phyloP scores from a whole-genome alignment of 2,113 vertebrate genomes.

The cat (Felis catus) region DNA sequence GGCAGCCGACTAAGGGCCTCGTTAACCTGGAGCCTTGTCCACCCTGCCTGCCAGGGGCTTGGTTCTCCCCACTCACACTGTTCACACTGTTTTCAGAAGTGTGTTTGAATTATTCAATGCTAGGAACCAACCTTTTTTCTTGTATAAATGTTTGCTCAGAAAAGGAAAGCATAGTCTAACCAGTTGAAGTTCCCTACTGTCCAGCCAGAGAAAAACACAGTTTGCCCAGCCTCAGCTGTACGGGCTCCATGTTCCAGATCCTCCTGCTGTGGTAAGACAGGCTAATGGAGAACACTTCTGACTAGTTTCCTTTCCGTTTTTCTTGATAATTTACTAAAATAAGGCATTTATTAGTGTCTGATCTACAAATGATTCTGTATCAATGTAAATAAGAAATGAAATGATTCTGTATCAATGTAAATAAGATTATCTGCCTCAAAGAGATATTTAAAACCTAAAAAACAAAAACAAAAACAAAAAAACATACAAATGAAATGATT shows the following conservation, averaged over 20 bases:
- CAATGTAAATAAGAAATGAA: constrained; percentile 84
- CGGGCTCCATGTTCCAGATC: neutral
- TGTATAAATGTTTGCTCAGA: constrained; percentile 49
- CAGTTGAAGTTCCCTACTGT: neutral
- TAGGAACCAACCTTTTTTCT: constrained; percentile 49
- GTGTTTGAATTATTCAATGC: constrained; percentile 60
- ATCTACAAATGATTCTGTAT: constrained; percentile 75
- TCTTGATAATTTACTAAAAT: constrained; percentile 78
- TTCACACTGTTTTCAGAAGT: constrained; percentile 43
- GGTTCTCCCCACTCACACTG: constrained; percentile 32
- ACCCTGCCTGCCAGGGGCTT: constrained; percentile 33
- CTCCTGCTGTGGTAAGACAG: neutral
- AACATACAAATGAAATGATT: constrained; percentile 74
- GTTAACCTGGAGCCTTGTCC: neutral
- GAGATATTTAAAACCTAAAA: constrained; percentile 77
- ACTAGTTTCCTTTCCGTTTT: constrained; percentile 56
- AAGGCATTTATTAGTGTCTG: constrained; percentile 76
- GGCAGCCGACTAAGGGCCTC: neutral
- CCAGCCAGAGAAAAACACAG: constrained; percentile 27
- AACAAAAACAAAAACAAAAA: too few species aligned
- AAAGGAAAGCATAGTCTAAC: neutral
- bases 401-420: constrained; percentile 83
- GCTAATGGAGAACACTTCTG: constrained; percentile 49
- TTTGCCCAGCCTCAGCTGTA: constrained; percentile 16
- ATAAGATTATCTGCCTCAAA: constrained; percentile 82